Evolutionary conservation across 2,113 vertebrate species (phyloP), one percentile per base, ranked within the genome.

Genomic region (Egretta garzetta): DNA sequence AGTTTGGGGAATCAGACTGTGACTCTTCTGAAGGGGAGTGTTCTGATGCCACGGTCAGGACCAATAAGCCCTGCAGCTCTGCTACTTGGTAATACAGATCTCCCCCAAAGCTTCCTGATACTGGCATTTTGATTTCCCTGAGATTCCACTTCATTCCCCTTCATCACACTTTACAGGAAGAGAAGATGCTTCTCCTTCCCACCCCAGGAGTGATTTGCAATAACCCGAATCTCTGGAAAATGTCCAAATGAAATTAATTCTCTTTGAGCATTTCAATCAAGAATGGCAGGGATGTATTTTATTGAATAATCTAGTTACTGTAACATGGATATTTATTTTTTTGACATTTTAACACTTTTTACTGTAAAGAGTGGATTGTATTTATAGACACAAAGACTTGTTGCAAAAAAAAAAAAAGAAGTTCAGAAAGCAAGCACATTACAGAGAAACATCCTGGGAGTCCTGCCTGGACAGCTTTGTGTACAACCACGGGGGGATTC

Each of bases 261-360:
- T 98, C 98, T 98, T 96, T 95, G 98, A 98, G 98, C 98, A 98
- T 98, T 98, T 98, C 98, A 98, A 98, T 99, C 98, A 98, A 98
- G 98, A 99, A 99, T 99, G 98, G 99, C 99, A 99, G 99, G 99
- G 99, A 99, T 99, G 98, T 98, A 99, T 98, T 99, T 99, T 99
- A 99, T 98, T 98, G 98, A 99, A 98, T 98, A 98, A 98, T 99
- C 98, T 98, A 99, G 98, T 99, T 99, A 98, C 98, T 99, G 98
- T 99, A 99, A 99, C 98, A 98, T 98, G 99, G 98, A 99, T 99
- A 98, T 99, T 99, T 98, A 98, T 99, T 99, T 99, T 99, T 99
- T 99, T 97, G 97, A 98, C 98, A 98, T 98, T 99, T 98, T 98
- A 98, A 98, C 97, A 98, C 98, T 98, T 98, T 99, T 98, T 98